Evolutionary conservation across 2,797 vertebrate species (phyloP).

Genomic region (Podargus strigoides): DNA sequence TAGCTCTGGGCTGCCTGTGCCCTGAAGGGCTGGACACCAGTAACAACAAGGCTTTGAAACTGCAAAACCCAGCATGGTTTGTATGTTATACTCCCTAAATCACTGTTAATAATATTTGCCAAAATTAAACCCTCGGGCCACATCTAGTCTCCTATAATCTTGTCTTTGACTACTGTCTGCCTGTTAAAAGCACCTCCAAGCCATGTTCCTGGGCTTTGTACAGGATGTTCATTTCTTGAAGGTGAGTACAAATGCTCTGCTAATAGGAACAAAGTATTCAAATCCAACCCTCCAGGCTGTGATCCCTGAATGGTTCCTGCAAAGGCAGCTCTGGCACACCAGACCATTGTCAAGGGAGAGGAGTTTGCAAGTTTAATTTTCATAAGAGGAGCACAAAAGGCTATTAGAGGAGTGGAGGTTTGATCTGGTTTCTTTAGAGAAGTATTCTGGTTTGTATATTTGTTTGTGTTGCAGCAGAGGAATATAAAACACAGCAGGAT

Average conservation of each 20-base stretch:
- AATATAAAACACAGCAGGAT: background rate
- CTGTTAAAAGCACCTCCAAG: background rate
- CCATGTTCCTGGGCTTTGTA: background rate
- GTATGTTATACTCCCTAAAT: background rate
- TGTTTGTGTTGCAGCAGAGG: background rate
- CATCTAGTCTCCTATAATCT: background rate
- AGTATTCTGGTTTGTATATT: background rate
- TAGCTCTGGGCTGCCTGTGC: background rate
- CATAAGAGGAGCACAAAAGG: background rate
- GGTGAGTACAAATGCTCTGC: background rate
- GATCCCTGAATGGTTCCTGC: background rate
- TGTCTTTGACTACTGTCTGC: background rate
- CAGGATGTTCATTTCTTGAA: background rate
- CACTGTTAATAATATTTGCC: background rate
- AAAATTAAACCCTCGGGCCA: background rate
- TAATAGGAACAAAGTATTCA: slow-evolving; percentile 3
- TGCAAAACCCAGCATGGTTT: background rate
- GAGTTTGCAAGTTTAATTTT: background rate
- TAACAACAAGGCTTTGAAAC: background rate
- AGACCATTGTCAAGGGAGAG: background rate
- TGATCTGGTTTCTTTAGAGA: background rate
- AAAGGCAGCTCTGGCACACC: background rate
- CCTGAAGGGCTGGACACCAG: background rate
- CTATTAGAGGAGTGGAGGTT: background rate
- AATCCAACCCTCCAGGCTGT: background rate